Evolutionary conservation across 2,888 invertebrate genomes (phyloP).

Genomic region (Miltochrista miniata): DNA sequence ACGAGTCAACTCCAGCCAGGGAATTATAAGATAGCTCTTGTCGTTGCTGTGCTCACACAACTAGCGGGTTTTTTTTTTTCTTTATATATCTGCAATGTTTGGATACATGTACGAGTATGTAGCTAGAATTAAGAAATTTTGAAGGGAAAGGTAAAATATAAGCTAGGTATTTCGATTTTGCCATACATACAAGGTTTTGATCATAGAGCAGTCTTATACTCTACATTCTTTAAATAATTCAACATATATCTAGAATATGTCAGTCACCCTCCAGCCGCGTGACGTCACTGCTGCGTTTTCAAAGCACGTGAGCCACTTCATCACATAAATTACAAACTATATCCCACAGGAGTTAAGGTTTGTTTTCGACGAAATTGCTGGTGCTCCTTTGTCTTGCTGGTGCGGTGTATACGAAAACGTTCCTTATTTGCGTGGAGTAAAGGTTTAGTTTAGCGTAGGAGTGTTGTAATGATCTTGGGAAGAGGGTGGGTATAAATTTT

Average conservation of each 20-base stretch:
- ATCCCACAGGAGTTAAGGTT: slow-evolving; percentile 79
- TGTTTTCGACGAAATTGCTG: slow-evolving; percentile 77
- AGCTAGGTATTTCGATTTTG: no score
- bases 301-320: slow-evolving; percentile 72
- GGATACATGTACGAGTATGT: background rate
- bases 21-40: slow-evolving; percentile 63
- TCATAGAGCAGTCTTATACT: no score
- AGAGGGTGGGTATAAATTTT: slow-evolving; percentile 83
- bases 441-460: slow-evolving; percentile 53
- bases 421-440: slow-evolving; percentile 50
- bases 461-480: slow-evolving; percentile 72
- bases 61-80: slow-evolving; percentile 9
- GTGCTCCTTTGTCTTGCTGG: slow-evolving; percentile 75
- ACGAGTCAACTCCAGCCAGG: slow-evolving; percentile 73
- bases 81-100: background rate
- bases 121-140: background rate
- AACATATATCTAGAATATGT: background rate
- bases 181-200: no score
- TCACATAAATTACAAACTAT: slow-evolving; percentile 79
- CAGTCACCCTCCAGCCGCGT: slow-evolving; percentile 50
- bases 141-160: no score
- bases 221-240: no score
- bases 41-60: slow-evolving; percentile 24
- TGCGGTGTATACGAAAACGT: slow-evolving; percentile 44
- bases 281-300: slow-evolving; percentile 75